Percentiles rank a stretch among this genome's conserved stretches.
Conservation (phyloP, 2,888 invertebrate genomes). For the Callinectes sapidus region DNA sequence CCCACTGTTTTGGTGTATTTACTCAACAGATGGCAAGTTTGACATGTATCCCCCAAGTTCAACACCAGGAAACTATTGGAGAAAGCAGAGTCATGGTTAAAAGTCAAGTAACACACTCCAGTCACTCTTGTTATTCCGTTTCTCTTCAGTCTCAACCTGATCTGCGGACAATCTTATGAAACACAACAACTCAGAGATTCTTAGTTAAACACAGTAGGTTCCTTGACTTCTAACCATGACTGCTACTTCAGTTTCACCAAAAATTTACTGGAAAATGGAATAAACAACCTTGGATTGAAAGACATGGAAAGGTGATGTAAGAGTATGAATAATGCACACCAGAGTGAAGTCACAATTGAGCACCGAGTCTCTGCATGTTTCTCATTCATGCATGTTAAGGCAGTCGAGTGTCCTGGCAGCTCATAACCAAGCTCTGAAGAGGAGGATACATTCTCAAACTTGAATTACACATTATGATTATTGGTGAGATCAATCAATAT, state of each 20-base stretch:
- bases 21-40: neutral
- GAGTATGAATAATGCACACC: neutral
- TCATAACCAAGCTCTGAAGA: neutral
- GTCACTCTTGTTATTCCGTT: too few relatives aligned
- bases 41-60: neutral
- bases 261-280: neutral
- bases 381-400: slow-evolving; percentile 10
- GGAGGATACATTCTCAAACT: neutral
- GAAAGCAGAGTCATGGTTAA: neutral
- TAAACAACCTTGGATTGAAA: neutral
- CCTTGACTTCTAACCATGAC: too few relatives aligned
- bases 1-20: neutral
- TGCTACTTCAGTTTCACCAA: neutral
- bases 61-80: neutral
- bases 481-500: neutral
- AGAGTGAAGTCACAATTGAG: slow-evolving; percentile 23
- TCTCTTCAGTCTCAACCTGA: too few relatives aligned
- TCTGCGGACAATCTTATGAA: too few relatives aligned
- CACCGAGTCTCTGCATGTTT: neutral
- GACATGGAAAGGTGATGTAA: neutral
- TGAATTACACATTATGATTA: neutral
- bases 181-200: too few relatives aligned
- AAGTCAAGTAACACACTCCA: too few relatives aligned
- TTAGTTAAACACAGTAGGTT: too few relatives aligned
- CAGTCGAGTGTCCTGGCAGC: neutral